These are phyloP conservation scores for Acrocephalus scirpaceus DNA, from an alignment of 2,797 vertebrate genomes.

Conservation along the genomic window DNA sequence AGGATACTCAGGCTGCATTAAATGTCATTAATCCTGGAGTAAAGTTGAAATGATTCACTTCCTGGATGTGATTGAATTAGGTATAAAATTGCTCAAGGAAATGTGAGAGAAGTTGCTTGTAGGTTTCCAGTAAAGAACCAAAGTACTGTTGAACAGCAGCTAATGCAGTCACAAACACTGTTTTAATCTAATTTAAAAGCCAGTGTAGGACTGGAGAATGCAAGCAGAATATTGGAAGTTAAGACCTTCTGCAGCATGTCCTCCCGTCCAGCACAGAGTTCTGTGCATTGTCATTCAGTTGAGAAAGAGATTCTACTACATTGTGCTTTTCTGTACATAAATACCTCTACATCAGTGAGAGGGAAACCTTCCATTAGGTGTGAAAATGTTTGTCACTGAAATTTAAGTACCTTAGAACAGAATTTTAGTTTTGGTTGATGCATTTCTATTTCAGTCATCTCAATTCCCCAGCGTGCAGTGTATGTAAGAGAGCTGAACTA, in stretches of 20 bases:
- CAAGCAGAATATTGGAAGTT: not conserved
- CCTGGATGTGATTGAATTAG: not conserved
- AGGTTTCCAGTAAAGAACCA: not conserved
- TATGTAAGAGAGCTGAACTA: not conserved
- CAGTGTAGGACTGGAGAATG: not conserved
- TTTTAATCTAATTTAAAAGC: not conserved
- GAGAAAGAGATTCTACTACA: not conserved
- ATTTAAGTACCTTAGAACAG: not conserved
- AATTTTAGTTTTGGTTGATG: not conserved
- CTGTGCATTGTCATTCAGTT: not conserved
- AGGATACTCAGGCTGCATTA: not conserved
- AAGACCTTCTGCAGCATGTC: not conserved
- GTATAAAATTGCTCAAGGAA: not conserved
- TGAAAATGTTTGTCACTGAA: not conserved
- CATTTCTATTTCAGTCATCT: not conserved
- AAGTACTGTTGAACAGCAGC: not conserved
- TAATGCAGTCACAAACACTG: not conserved
- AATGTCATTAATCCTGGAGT: conserved; percentile 6
- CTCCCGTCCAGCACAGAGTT: not conserved
- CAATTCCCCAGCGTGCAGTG: not conserved
- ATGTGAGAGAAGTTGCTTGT: not conserved
- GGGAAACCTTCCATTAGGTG: not conserved
- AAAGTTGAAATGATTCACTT: conserved; percentile 28
- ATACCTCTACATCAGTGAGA: not conserved
- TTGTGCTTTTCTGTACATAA: not conserved